Base-by-base conservation (phyloP, 1,140 invertebrate genomes). In the Ctenoplectra terminalis region DNA sequence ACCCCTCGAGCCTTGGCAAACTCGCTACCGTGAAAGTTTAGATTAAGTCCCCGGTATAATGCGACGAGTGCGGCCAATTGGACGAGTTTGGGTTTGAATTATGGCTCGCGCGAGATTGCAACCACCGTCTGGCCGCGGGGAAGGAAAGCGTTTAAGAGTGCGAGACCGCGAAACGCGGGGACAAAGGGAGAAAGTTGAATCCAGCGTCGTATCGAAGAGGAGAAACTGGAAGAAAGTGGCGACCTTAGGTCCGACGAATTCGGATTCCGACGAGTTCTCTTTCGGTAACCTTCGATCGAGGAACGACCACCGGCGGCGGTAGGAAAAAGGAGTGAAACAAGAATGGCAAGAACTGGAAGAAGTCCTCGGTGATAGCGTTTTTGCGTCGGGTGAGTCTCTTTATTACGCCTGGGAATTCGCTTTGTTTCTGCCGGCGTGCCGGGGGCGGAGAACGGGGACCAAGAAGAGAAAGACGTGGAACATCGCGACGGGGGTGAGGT, bases 341-440 rank as follows among this genome's bases (percentile, higher is more conserved):
- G 34, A 50, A 34, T 13, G 4, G 15, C 5, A 74, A 34, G 15
- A 64, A 48, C 43, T 60, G 84, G 75, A 52, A 60, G 50, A 73
- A 73, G 75, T 71, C 56, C 34, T 67, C 60, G 72, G 66, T 64
- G 83, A 82, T 67, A 56, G 89, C 83, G 88, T 86, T 91, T 89
- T 91, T 91, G 83, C 89, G 72, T 76, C 80, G 67, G 37, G 46
- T 69, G 88, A 86, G 90, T 91, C 90, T 91, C 90, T 91, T 92
- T 90, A 91, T 92, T 92, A 90, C 90, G 89, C 87, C 84, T 87
- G 91, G 87, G 90, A 92, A 92, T 92, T 90, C 90, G 90, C 90
- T 92, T 92, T 92, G 91, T 92, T 92, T 91, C 89, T 84, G 74
- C 78, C 90, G 84, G 70, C 73, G 85, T 7, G 15, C 11, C 31